phyloP scores from a whole-genome alignment of 2,113 vertebrate genomes.

The Urocitellus parryii region DNA sequence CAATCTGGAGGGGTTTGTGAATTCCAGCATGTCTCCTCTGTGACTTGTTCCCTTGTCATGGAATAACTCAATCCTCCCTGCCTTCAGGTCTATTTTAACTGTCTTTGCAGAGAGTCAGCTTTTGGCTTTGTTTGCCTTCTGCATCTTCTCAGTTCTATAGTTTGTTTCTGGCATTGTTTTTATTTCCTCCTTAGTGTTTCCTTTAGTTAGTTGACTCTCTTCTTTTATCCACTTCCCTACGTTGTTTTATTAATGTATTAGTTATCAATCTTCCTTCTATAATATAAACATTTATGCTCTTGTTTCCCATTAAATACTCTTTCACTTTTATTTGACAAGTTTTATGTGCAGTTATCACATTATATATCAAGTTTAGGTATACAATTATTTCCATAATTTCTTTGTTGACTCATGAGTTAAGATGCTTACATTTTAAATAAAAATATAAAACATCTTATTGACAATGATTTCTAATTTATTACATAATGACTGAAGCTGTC shows the following conservation, averaged over 20 bases:
- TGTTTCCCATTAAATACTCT: not conserved
- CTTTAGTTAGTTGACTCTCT: not conserved
- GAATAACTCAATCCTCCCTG: not conserved
- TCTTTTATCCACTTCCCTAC: not conserved
- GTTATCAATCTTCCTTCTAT: not conserved
- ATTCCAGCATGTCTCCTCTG: not conserved
- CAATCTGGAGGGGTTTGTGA: not conserved
- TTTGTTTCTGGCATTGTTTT: not conserved
- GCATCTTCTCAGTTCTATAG: not conserved
- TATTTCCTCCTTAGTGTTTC: not conserved
- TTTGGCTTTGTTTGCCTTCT: not conserved
- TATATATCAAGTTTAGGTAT: not conserved
- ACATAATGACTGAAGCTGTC: not conserved
- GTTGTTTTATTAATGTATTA: not conserved
- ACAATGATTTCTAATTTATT: not conserved
- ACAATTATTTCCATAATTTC: not conserved
- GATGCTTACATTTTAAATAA: not conserved
- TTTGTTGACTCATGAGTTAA: not conserved
- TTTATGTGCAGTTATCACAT: not conserved
- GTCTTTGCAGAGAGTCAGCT: not conserved
- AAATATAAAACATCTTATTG: not conserved
- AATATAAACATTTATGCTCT: not conserved
- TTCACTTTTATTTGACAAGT: not conserved
- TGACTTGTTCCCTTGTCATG: not conserved
- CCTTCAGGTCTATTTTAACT: not conserved